These are phyloP conservation scores for Linyphia triangularis DNA, from an alignment of 2,888 invertebrate genomes.

Conservation along the genomic window DNA sequence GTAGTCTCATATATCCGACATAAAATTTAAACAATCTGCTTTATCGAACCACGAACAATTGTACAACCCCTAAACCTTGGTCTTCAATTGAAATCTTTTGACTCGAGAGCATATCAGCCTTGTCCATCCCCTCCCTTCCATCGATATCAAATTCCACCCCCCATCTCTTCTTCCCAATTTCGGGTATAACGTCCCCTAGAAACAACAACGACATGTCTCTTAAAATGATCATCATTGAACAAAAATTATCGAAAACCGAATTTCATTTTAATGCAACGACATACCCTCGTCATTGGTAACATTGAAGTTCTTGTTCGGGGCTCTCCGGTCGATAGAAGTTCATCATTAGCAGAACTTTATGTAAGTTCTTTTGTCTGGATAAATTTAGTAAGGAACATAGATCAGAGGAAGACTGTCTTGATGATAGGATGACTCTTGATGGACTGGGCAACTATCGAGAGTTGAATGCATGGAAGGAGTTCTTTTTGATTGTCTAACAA, in stretches of 20 bases:
- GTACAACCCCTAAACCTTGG: too few relatives aligned
- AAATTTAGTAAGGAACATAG: slow-evolving; percentile 57
- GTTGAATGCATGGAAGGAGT: slow-evolving; percentile 4
- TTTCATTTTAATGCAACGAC: slow-evolving; percentile 70
- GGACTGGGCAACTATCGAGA: slow-evolving; percentile 21
- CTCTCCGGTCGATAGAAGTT: slow-evolving; percentile 51
- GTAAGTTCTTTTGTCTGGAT: slow-evolving; percentile 69
- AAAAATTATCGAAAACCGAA: slow-evolving; percentile 72
- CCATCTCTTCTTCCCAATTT: neutral
- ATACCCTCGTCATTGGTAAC: slow-evolving; percentile 65
- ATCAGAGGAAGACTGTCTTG: slow-evolving; percentile 40
- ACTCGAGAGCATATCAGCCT: neutral
- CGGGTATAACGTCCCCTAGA: slow-evolving; percentile 46
- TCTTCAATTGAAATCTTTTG: too few relatives aligned
- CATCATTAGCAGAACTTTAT: slow-evolving; percentile 73
- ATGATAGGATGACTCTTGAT: slow-evolving; percentile 49
- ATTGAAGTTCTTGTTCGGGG: slow-evolving; percentile 67
- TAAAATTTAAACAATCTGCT: too few relatives aligned
- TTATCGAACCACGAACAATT: too few relatives aligned
- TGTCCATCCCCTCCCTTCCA: neutral
- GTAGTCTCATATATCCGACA: too few relatives aligned
- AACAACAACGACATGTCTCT: slow-evolving; percentile 55
- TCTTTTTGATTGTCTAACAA: slow-evolving; percentile 58
- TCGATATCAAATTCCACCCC: neutral
- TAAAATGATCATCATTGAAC: slow-evolving; percentile 57